phyloP scores from a whole-genome alignment of 2,888 invertebrate species.

The Ormyrus nitidulus region DNA sequence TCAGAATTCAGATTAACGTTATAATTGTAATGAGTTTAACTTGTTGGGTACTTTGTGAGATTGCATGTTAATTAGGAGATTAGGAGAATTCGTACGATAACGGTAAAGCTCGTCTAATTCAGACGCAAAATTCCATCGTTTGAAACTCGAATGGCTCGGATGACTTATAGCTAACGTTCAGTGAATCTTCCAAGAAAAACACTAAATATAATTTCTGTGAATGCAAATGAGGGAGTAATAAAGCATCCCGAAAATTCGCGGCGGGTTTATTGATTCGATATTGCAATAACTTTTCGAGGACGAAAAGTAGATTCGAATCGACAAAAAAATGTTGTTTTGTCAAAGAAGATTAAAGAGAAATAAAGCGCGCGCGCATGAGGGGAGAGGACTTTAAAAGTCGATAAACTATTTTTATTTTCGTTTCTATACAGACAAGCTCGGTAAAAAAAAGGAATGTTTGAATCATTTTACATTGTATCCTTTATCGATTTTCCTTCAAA shows the following conservation, averaged over 20 bases:
- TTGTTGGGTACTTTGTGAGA: no score
- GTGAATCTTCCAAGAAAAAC: constrained; percentile 6
- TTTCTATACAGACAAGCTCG: constrained; percentile 24
- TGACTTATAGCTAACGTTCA: neutral
- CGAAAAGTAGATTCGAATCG: constrained; percentile 13
- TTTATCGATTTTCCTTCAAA: neutral
- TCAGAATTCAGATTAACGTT: no score
- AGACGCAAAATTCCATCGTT: constrained; percentile 1
- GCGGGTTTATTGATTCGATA: constrained; percentile 3
- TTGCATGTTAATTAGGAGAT: no score
- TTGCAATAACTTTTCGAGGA: constrained; percentile 17
- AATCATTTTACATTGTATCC: neutral
- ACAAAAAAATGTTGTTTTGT: constrained; percentile 35
- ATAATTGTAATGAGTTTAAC: no score
- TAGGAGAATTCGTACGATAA: constrained; percentile 16
- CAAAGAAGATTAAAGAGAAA: constrained; percentile 43
- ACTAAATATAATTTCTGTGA: constrained; percentile 3
- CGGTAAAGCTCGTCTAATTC: constrained; percentile 11
- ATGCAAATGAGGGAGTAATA: constrained; percentile 3
- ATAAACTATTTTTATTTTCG: constrained; percentile 51
- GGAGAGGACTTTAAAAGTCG: constrained; percentile 44
- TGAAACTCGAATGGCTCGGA: constrained; percentile 6
- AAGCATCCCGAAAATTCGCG: constrained; percentile 15
- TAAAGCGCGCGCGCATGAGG: constrained; percentile 16
- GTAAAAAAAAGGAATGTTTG: neutral